These are phyloP conservation scores for Dastarcus helophoroides DNA, from an alignment of 2,888 invertebrate species.

Conservation along the genomic window DNA sequence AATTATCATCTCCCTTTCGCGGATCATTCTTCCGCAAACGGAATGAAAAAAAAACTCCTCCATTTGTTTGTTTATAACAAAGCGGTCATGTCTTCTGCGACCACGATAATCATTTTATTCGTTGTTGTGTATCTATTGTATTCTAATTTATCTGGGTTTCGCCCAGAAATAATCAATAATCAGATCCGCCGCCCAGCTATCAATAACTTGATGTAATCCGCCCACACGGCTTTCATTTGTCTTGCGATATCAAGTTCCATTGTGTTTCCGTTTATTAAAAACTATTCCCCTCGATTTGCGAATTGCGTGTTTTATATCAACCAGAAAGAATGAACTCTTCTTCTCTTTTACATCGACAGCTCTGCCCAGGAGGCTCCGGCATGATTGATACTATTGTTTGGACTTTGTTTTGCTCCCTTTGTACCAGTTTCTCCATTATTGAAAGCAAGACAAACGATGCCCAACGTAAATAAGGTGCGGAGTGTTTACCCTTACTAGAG, in stretches of 20 bases:
- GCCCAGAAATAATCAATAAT: conserved; percentile 16
- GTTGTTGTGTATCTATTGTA: conserved; percentile 6
- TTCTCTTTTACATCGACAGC: conserved; percentile 6
- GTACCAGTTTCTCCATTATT: no score
- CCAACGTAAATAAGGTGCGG: no score
- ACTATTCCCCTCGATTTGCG: conserved; percentile 28
- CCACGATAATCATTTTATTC: no score
- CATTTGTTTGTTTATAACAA: no score
- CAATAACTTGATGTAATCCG: conserved; percentile 28
- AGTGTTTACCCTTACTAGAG: no score
- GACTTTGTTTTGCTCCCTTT: conserved; percentile 14
- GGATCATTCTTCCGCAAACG: no score
- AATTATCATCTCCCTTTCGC: no score
- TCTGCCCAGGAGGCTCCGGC: conserved; percentile 17
- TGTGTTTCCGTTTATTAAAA: conserved; percentile 27
- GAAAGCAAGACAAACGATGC: no score
- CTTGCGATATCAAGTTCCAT: conserved; percentile 30
- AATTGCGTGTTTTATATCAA: conserved; percentile 29
- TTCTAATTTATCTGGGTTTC: conserved; percentile 1
- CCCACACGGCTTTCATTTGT: conserved; percentile 32
- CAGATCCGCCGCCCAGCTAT: conserved; percentile 27
- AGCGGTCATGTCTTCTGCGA: no score
- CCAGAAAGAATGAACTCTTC: conserved; percentile 9
- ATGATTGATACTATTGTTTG: conserved; percentile 22
- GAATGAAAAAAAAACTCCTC: no score